Evolutionary conservation across 2,797 vertebrate genomes (phyloP).

Genomic region (Chelon labrosus): DNA sequence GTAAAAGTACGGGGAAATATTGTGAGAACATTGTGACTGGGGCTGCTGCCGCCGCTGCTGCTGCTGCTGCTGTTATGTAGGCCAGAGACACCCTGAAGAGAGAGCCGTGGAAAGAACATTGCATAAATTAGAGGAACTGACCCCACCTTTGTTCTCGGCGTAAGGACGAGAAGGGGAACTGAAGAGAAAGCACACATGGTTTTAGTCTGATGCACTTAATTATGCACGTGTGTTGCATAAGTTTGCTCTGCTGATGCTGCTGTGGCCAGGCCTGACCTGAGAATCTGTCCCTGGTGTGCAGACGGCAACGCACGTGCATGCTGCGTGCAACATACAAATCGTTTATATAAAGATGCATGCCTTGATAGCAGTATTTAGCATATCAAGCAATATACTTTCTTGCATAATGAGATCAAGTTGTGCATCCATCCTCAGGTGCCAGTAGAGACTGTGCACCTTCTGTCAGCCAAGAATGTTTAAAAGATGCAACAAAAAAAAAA

Average conservation of each 20-base stretch:
- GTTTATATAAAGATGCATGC: background rate
- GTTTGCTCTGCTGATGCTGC: slow-evolving; percentile 4
- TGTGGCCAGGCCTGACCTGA: slow-evolving; percentile 11
- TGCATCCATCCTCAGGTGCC: background rate
- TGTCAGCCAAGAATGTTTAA: background rate
- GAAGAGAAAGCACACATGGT: slow-evolving; percentile 5
- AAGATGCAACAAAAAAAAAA: background rate
- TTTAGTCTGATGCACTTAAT: slow-evolving; percentile 16
- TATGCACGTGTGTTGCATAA: slow-evolving; percentile 29
- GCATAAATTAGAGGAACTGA: slow-evolving; percentile 47
- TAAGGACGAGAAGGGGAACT: background rate
- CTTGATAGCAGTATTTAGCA: no score
- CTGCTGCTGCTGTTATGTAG: slow-evolving; percentile 49
- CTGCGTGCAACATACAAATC: background rate
- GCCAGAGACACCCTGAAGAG: slow-evolving; percentile 48
- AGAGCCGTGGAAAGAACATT: slow-evolving; percentile 28
- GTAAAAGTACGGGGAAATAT: slow-evolving; percentile 23
- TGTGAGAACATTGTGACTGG: slow-evolving; percentile 15
- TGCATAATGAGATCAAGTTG: background rate
- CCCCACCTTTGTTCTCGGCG: slow-evolving; percentile 37
- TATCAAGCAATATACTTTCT: no score
- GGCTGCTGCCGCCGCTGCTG: slow-evolving; percentile 38
- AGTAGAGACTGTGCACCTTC: background rate
- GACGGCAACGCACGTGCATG: background rate
- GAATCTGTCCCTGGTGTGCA: slow-evolving; percentile 7